These are phyloP conservation scores for Portunus trituberculatus DNA, from an alignment of 1,140 invertebrate genomes.

Conservation along the genomic window DNA sequence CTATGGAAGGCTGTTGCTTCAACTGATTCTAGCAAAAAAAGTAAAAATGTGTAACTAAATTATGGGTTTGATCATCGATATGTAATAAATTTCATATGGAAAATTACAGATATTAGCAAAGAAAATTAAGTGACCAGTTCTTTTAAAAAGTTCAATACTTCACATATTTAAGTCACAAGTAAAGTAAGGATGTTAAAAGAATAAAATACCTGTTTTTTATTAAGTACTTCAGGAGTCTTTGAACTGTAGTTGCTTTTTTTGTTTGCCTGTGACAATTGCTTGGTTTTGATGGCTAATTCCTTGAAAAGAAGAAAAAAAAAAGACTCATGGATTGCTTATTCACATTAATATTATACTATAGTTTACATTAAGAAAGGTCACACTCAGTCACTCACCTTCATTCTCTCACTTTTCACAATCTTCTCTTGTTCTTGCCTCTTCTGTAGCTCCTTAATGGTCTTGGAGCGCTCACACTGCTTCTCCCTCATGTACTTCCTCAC, in stretches of 20 bases:
- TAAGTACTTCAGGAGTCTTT: neutral
- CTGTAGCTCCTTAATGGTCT: slow-evolving; percentile 36
- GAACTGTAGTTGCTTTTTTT: neutral
- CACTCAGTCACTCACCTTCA: slow-evolving; percentile 58
- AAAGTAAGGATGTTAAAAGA: neutral
- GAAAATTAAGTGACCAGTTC: too few species aligned
- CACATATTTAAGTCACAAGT: too few species aligned
- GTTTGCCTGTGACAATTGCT: slow-evolving; percentile 25
- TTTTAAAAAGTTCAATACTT: too few species aligned
- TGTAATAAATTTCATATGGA: too few species aligned
- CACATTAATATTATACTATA: too few species aligned
- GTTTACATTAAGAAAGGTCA: neutral
- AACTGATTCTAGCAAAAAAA: neutral
- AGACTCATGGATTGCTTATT: too few species aligned
- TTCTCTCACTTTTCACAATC: slow-evolving; percentile 52
- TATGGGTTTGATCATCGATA: too few species aligned
- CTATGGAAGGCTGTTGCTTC: neutral
- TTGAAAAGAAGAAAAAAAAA: neutral
- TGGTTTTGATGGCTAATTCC: slow-evolving; percentile 55
- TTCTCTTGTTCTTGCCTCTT: slow-evolving; percentile 37
- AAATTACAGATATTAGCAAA: too few species aligned
- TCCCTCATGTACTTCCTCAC: slow-evolving; percentile 56
- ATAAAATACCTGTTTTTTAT: slow-evolving; percentile 43
- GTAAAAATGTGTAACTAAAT: neutral
- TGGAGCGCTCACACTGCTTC: slow-evolving; percentile 48